Conservation (phyloP, 1,140 invertebrate genomes). For the Cheumatopsyche charites region DNA sequence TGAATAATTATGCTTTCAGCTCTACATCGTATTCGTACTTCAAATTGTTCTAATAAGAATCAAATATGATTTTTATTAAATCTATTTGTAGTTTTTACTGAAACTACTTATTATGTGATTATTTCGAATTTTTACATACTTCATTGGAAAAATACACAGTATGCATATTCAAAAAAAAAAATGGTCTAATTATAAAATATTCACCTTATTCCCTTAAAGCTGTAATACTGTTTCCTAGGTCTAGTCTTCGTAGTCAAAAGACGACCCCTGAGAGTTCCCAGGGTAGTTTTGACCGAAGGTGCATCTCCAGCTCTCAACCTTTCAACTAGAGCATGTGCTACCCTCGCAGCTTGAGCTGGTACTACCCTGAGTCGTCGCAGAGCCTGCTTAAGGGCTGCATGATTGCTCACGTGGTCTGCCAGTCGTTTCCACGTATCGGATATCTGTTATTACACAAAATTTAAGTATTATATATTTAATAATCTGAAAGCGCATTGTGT, state of each 20-base stretch:
- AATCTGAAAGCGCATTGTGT: background rate
- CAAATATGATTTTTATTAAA: too few relatives aligned
- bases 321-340: conserved; percentile 59
- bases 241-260: conserved; percentile 61
- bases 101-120: too few relatives aligned
- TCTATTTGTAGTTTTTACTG: too few relatives aligned
- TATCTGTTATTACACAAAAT: conserved; percentile 51
- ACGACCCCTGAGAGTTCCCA: conserved; percentile 62
- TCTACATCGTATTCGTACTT: too few relatives aligned
- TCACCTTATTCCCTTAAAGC: conserved; percentile 65
- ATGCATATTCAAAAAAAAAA: too few relatives aligned
- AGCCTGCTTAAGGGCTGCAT: conserved; percentile 57
- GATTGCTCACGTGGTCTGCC: conserved; percentile 58
- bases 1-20: too few relatives aligned
- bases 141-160: too few relatives aligned
- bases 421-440: conserved; percentile 59
- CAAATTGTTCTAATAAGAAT: too few relatives aligned
- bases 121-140: too few relatives aligned
- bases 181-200: too few relatives aligned
- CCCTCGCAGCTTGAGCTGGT: conserved; percentile 55
- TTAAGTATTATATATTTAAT: background rate
- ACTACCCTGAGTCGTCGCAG: conserved; percentile 56
- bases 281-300: conserved; percentile 55
- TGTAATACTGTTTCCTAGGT: conserved; percentile 61
- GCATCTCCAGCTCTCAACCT: conserved; percentile 60